These are phyloP conservation scores for Cariama cristata DNA, from an alignment of 2,113 vertebrate species.

Conservation along the genomic window DNA sequence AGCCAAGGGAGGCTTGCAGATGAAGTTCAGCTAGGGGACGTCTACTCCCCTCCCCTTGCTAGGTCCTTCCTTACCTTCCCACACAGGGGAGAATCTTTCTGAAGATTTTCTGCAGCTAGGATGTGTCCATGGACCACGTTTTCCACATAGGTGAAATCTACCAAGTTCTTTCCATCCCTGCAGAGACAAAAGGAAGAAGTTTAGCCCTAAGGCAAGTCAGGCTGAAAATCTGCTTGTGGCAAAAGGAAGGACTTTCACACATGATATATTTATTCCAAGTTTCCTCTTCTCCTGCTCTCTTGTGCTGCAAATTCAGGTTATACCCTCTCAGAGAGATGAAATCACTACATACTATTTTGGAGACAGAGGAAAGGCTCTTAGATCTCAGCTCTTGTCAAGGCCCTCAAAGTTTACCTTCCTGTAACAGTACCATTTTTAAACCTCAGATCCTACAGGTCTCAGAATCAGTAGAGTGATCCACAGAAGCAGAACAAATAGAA, in stretches of 20 bases:
- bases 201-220: neutral
- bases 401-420: neutral
- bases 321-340: neutral
- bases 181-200: neutral
- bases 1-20: neutral
- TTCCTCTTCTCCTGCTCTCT: neutral
- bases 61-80: constrained; percentile 83
- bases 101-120: constrained; percentile 90
- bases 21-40: neutral
- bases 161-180: constrained; percentile 92
- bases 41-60: neutral
- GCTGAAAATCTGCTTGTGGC: neutral
- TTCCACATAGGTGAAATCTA: constrained; percentile 97
- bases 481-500: neutral
- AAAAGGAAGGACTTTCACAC: neutral
- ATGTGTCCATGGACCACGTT: constrained; percentile 97
- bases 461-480: neutral
- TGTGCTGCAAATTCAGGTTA: neutral
- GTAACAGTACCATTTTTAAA: neutral
- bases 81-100: constrained; percentile 79
- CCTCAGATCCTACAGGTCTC: neutral
- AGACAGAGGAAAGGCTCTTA: neutral
- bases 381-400: neutral
- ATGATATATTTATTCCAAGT: neutral
- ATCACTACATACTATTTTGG: fast-evolving